Evolutionary conservation across 2,113 vertebrate genomes (phyloP).

Genomic region (Menidia beryllina): DNA sequence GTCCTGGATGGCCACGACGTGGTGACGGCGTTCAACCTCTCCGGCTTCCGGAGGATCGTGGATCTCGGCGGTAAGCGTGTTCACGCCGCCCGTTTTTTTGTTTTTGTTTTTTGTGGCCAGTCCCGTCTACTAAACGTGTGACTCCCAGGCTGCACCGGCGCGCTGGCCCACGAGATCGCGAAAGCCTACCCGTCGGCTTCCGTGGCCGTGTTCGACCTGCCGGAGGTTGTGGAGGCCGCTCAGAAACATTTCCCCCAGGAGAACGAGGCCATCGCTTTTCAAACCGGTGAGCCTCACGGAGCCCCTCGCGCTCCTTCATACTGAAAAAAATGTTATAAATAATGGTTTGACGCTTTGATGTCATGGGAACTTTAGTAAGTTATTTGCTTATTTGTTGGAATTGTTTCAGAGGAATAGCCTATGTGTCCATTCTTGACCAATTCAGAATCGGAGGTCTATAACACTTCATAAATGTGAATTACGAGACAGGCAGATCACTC

Average conservation of each 20-base stretch:
- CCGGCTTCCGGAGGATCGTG: constrained; percentile 70
- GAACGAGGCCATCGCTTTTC: constrained; percentile 64
- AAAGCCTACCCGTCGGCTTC: constrained; percentile 76
- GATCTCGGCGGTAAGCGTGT: constrained; percentile 77
- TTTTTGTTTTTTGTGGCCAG: too few species aligned
- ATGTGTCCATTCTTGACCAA: too few species aligned
- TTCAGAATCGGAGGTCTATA: too few species aligned
- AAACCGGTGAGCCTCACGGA: constrained; percentile 58
- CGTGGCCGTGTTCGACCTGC: constrained; percentile 78
- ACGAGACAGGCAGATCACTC: too few species aligned
- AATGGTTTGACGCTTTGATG: too few species aligned
- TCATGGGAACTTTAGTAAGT: too few species aligned
- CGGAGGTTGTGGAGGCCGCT: constrained; percentile 67
- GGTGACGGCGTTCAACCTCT: constrained; percentile 79
- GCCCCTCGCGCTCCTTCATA: too few species aligned
- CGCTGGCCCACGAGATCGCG: constrained; percentile 75
- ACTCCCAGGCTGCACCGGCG: constrained; percentile 80
- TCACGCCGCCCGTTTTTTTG: too few species aligned
- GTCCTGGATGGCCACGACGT: constrained; percentile 78
- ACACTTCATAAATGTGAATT: too few species aligned
- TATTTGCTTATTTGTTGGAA: too few species aligned
- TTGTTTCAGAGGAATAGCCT: too few species aligned
- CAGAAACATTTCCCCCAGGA: constrained; percentile 72
- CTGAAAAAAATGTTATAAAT: too few species aligned
- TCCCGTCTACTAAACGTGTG: neutral